Evolutionary conservation across 2,113 vertebrate genomes (phyloP).

Genomic region (Myotis davidii): DNA sequence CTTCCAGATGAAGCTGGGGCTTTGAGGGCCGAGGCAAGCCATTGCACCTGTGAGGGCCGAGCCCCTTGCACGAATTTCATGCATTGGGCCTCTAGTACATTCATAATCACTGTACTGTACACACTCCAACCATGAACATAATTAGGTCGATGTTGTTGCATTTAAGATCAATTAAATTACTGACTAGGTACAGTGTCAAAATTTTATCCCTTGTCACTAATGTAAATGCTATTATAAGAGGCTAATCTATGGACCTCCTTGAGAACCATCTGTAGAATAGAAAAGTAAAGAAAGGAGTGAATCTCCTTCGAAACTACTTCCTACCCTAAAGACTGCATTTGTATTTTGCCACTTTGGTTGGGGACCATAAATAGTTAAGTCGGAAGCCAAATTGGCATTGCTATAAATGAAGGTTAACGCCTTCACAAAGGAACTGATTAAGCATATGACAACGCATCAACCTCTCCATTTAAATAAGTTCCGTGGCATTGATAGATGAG

Average conservation of each 20-base stretch:
- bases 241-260: not conserved
- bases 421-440: slow-evolving; percentile 23
- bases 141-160: not conserved
- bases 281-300: not conserved
- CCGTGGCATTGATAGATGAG: slow-evolving; percentile 42
- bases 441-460: slow-evolving; percentile 19
- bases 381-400: not conserved
- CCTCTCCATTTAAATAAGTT: slow-evolving; percentile 39
- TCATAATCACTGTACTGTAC: not conserved
- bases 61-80: no score
- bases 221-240: not conserved
- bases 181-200: not conserved
- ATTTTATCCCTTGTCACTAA: not conserved
- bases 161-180: not conserved
- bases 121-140: not conserved
- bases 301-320: not conserved
- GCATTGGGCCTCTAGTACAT: not conserved
- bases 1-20: no score
- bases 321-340: not conserved
- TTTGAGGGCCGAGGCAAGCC: no score
- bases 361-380: slow-evolving; percentile 2
- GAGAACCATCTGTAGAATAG: not conserved
- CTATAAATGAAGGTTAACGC: slow-evolving; percentile 55
- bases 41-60: no score
- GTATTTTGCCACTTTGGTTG: not conserved